These are phyloP conservation scores for Cactoblastis cactorum DNA, from an alignment of 2,888 invertebrate species.

Conservation along the genomic window DNA sequence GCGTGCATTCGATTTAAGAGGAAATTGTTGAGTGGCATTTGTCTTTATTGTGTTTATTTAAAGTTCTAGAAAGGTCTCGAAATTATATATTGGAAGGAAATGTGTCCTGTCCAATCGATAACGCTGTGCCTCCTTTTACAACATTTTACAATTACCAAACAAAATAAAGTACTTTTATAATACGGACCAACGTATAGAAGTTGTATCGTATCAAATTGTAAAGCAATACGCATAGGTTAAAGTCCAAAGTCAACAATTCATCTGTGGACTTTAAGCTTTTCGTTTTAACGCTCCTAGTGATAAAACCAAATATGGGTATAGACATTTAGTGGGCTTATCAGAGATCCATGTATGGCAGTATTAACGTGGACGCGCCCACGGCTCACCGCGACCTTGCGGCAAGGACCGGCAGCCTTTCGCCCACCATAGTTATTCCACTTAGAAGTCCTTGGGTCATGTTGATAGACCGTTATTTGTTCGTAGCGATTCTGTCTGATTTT, in stretches of 20 bases:
- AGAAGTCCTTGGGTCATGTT: slow-evolving; percentile 7
- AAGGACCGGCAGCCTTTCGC: slow-evolving; percentile 69
- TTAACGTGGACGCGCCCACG: slow-evolving; percentile 57
- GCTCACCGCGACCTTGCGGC: slow-evolving; percentile 62
- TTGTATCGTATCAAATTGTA: too few species aligned
- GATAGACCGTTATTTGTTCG: neutral
- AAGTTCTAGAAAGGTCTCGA: neutral
- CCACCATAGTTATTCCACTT: slow-evolving; percentile 34
- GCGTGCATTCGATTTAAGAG: slow-evolving; percentile 39
- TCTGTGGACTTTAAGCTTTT: neutral
- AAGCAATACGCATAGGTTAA: too few species aligned
- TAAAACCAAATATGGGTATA: slow-evolving; percentile 24
- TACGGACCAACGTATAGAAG: neutral
- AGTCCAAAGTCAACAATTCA: neutral
- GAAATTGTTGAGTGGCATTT: slow-evolving; percentile 21
- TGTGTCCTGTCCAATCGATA: too few species aligned
- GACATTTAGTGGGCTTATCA: slow-evolving; percentile 20
- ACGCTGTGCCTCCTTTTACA: too few species aligned
- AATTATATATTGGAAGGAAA: neutral
- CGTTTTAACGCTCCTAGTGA: slow-evolving; percentile 22
- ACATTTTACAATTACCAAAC: neutral
- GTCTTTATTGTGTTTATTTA: slow-evolving; percentile 14
- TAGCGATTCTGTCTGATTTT: too few species aligned
- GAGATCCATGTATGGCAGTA: slow-evolving; percentile 57
- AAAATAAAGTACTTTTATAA: neutral